These are phyloP conservation scores for Myrmecobius fasciatus DNA, from an alignment of 2,113 vertebrate species.

Conservation along the genomic window DNA sequence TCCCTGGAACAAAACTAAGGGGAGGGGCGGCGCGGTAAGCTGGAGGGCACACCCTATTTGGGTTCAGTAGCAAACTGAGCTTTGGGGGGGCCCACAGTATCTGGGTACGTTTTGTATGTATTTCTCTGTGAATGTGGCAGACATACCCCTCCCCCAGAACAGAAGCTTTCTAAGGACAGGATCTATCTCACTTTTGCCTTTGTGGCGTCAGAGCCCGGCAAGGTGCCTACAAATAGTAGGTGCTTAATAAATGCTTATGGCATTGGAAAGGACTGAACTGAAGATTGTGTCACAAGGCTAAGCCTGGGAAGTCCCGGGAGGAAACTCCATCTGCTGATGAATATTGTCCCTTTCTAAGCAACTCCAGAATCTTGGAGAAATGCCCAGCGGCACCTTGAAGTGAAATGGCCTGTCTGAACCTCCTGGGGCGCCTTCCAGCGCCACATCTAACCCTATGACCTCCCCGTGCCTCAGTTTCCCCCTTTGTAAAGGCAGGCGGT, in stretches of 20 bases:
- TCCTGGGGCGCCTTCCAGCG: background rate
- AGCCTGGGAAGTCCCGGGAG: background rate
- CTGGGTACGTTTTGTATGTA: background rate
- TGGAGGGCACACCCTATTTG: no score
- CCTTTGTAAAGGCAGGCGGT: background rate
- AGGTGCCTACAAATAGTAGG: background rate
- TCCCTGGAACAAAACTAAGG: background rate
- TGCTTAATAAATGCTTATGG: background rate
- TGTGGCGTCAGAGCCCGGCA: background rate
- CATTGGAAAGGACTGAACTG: background rate
- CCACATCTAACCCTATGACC: background rate
- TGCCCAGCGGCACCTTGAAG: no score
- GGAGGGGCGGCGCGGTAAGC: no score
- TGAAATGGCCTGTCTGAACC: background rate
- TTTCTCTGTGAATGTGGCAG: background rate
- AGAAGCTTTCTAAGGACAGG: background rate
- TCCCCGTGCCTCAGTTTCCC: background rate
- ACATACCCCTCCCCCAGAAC: no score
- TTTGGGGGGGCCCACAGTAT: background rate
- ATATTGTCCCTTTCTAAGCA: background rate
- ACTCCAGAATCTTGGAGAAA: background rate
- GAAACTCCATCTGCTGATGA: background rate
- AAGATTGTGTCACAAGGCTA: background rate
- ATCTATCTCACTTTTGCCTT: background rate
- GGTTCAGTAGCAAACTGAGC: no score